Evolutionary conservation across 2,113 vertebrate genomes (phyloP), one percentile per base, ranked within the genome.

Genomic region (Macrotis lagotis): DNA sequence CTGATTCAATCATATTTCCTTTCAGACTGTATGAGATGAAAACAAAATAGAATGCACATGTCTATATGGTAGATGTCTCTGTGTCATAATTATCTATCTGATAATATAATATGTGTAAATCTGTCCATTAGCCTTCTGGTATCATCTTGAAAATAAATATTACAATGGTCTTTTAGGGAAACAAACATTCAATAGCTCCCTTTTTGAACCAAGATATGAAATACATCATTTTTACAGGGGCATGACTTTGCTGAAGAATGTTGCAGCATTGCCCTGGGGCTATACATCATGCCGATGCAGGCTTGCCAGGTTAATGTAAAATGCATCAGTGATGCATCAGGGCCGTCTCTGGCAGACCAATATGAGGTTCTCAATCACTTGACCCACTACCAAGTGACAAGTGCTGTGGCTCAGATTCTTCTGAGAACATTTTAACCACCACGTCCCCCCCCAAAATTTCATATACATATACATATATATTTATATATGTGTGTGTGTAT

Each of bases 301-400:
- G 25, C 89, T 97, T 92, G 95, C 90, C 96, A 44, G 95, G 96
- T 93, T 91, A 95, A 94, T 55, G 93, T 94, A 97, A 96, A 96
- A 95, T 66, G 47, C 95, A 97, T 96, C 95, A 96, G 55, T 22
- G 55, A 97, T 92, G 93, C 89, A 50, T 96, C 95, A 97, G 93
- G 90, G 94, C 48, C 48, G 93, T 95, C 89, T 97, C 95, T 91
- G 25, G 88, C 51, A 92, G 94, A 53, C 92, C 48, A 93, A 92
- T 37, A 14, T 26, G 44, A 97, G 89, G 59, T 96, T 96, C 95
- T 96, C 96, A 94, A 51, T 97, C 96, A 94, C 89, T 94, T 3
- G 0, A 91, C 50, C 96, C 92, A 90, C 94, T 95, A 91, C 91
- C 95, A 97, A 93, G 91, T 96, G 97, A 95, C 92, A 51, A 89